Conservation (phyloP, 2,888 invertebrate genomes). For the Nudaria mundana region DNA sequence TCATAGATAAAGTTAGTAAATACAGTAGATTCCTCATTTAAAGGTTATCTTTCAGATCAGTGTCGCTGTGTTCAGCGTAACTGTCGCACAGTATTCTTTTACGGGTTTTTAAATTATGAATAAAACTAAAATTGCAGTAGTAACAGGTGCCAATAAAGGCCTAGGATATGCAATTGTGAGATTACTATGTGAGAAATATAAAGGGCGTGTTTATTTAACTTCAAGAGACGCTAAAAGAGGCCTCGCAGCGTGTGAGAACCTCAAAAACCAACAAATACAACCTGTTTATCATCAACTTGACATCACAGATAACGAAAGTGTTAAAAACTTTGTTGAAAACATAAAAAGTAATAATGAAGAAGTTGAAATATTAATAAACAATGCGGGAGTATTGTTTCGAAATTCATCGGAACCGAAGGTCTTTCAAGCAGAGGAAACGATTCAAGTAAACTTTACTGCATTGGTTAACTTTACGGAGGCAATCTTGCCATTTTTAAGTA, state of each 20-base stretch:
- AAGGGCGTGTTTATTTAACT: slow-evolving; percentile 86
- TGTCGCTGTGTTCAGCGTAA: too few relatives aligned
- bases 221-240: slow-evolving; percentile 83
- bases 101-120: slow-evolving; percentile 31
- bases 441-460: slow-evolving; percentile 60
- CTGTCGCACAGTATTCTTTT: too few relatives aligned
- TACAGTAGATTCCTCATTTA: too few relatives aligned
- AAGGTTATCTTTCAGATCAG: too few relatives aligned
- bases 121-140: slow-evolving; percentile 59
- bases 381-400: slow-evolving; percentile 82
- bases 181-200: slow-evolving; percentile 82
- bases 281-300: slow-evolving; percentile 86
- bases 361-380: slow-evolving; percentile 87
- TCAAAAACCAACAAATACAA: slow-evolving; percentile 71
- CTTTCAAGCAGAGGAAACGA: slow-evolving; percentile 56
- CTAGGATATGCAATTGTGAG: slow-evolving; percentile 85
- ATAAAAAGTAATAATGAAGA: slow-evolving; percentile 81
- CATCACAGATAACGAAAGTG: slow-evolving; percentile 80
- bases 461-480: slow-evolving; percentile 74
- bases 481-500: slow-evolving; percentile 84
- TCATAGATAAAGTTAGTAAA: too few relatives aligned
- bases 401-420: slow-evolving; percentile 55
- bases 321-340: slow-evolving; percentile 76
- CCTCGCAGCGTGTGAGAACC: slow-evolving; percentile 75
- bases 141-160: slow-evolving; percentile 89